phyloP scores from a whole-genome alignment of 2,113 vertebrate genomes.

The Dendrocopos noguchii region DNA sequence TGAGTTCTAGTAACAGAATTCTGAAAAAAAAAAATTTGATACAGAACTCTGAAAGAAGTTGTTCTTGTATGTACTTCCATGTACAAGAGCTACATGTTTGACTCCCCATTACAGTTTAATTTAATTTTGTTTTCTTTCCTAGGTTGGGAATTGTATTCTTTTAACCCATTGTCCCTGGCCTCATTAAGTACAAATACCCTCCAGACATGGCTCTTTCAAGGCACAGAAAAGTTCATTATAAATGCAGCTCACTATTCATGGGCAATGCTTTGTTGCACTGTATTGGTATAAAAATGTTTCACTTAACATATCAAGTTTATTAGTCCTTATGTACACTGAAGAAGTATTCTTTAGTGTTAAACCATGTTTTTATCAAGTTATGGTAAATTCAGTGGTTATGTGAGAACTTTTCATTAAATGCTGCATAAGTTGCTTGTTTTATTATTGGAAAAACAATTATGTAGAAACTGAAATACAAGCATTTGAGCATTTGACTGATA shows the following conservation, averaged over 20 bases:
- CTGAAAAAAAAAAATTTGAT: too few relatives aligned
- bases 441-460: not conserved
- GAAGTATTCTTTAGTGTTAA: slow-evolving; percentile 48
- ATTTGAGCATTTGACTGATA: not conserved
- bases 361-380: slow-evolving; percentile 45
- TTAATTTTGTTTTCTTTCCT: not conserved
- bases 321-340: slow-evolving; percentile 63
- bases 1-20: not conserved
- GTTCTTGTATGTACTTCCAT: not conserved
- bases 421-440: slow-evolving; percentile 21
- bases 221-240: slow-evolving; percentile 52
- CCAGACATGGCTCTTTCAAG: slow-evolving; percentile 62
- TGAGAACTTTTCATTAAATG: not conserved
- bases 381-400: slow-evolving; percentile 10
- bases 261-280: slow-evolving; percentile 5
- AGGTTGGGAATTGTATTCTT: slow-evolving; percentile 50
- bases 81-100: not conserved
- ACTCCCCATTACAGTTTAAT: not conserved
- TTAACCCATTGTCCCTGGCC: slow-evolving; percentile 57
- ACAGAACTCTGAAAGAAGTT: not conserved
- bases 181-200: slow-evolving; percentile 55
- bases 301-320: slow-evolving; percentile 51
- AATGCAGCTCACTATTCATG: slow-evolving; percentile 49
- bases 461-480: not conserved
- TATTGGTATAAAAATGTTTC: slow-evolving; percentile 46